Evolutionary conservation across 2,888 invertebrate species (phyloP).

Genomic region (Thymelicus lineola): DNA sequence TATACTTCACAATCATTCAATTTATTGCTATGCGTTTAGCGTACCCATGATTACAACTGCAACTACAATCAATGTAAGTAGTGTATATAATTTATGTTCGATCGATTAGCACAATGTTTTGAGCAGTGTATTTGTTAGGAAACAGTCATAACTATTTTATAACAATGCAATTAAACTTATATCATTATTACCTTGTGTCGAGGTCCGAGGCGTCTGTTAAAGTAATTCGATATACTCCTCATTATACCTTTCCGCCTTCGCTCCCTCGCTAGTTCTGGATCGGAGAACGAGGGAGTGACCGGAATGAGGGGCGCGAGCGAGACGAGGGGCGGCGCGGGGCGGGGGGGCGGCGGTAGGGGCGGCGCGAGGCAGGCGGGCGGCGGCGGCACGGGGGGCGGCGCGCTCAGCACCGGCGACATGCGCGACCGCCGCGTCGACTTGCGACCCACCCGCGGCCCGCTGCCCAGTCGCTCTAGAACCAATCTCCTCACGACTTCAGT

Average conservation of each 20-base stretch:
- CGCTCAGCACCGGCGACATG: conserved; percentile 60
- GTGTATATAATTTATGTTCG: background rate
- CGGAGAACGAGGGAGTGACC: conserved; percentile 81
- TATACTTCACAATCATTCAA: background rate
- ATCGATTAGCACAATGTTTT: background rate
- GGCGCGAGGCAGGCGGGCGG: conserved; percentile 52
- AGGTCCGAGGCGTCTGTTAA: conserved; percentile 89
- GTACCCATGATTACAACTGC: too few species aligned
- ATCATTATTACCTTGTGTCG: conserved; percentile 81
- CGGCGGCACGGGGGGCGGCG: conserved; percentile 48
- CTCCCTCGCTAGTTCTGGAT: conserved; percentile 83
- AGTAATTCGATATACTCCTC: conserved; percentile 93
- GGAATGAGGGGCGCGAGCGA: conserved; percentile 50
- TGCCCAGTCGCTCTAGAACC: conserved; percentile 90
- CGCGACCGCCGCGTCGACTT: conserved; percentile 56
- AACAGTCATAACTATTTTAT: background rate
- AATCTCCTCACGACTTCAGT: conserved; percentile 93
- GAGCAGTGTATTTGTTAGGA: conserved; percentile 16
- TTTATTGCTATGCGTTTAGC: too few species aligned
- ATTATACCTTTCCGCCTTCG: conserved; percentile 93
- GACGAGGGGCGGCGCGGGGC: conserved; percentile 59
- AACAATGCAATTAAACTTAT: background rate
- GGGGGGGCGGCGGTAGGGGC: conserved; percentile 46
- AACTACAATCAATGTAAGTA: too few species aligned
- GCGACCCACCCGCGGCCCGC: conserved; percentile 52